phyloP scores from a whole-genome alignment of 2,113 vertebrate genomes.

The Pandion haliaetus region DNA sequence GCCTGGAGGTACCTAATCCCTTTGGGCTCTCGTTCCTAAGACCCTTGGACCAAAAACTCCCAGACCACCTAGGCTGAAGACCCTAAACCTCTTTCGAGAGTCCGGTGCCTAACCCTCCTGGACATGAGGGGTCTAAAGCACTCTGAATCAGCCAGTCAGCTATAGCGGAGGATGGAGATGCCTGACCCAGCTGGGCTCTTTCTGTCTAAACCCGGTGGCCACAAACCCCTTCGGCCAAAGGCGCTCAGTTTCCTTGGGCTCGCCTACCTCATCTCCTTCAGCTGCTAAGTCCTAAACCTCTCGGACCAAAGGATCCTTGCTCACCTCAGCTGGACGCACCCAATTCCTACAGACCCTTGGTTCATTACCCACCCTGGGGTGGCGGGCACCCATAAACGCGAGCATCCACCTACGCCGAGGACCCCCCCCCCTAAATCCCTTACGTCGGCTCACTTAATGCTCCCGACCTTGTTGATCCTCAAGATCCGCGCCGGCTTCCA shows the following conservation, averaged over 20 bases:
- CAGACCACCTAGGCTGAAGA: not conserved
- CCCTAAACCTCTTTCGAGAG: not conserved
- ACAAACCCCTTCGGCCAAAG: not conserved
- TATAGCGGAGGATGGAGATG: not conserved
- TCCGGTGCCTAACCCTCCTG: not conserved
- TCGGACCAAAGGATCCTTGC: not conserved
- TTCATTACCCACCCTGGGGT: not conserved
- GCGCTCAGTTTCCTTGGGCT: not conserved
- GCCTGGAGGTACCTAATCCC: not conserved
- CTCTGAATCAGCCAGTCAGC: not conserved
- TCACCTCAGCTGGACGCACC: not conserved
- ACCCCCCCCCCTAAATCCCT: too few relatives aligned
- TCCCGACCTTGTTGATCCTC: too few relatives aligned
- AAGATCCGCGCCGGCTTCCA: too few relatives aligned
- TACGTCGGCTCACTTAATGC: too few relatives aligned
- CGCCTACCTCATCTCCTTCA: not conserved
- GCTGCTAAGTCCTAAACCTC: not conserved
- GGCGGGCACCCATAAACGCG: too few relatives aligned
- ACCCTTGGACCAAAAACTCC: not conserved
- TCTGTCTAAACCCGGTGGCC: not conserved
- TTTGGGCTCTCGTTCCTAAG: not conserved
- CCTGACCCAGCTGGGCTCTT: not conserved
- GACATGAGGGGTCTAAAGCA: not conserved
- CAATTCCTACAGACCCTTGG: not conserved
- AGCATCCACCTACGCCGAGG: too few relatives aligned